phyloP scores from a whole-genome alignment of 2,888 invertebrate species.

The Cybosia mesomella region DNA sequence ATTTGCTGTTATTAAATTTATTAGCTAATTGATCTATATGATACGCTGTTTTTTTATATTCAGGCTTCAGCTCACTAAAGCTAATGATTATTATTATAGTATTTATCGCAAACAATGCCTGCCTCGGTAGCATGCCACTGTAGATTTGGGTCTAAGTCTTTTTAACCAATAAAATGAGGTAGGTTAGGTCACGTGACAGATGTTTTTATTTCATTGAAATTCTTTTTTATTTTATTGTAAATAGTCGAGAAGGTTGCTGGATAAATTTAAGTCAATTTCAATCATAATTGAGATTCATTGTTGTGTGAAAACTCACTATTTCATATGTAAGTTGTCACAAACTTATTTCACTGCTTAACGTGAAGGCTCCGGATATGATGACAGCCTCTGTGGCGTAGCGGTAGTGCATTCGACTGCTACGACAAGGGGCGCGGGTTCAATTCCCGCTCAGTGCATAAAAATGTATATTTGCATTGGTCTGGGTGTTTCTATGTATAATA shows the following conservation, averaged over 20 bases:
- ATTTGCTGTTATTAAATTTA: neutral
- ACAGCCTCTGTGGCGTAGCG: too few species aligned
- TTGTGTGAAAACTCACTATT: neutral
- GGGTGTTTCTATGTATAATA: too few species aligned
- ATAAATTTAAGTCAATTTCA: neutral
- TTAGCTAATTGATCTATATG: neutral
- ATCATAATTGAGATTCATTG: neutral
- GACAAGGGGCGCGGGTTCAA: too few species aligned
- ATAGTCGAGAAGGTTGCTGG: neutral
- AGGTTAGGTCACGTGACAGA: too few species aligned
- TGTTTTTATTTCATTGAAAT: neutral
- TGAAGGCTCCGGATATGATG: constrained; percentile 1
- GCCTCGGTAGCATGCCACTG: too few species aligned
- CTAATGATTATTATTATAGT: neutral
- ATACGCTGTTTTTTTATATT: neutral
- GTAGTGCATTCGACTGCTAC: too few species aligned
- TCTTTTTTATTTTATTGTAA: neutral
- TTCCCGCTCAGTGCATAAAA: too few species aligned
- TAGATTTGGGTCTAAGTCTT: too few species aligned
- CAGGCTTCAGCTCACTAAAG: neutral
- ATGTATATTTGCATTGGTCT: too few species aligned
- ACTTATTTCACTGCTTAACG: neutral
- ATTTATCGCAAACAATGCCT: too few species aligned
- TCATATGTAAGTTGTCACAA: neutral
- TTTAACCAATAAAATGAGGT: neutral